Percentiles rank a stretch among this genome's conserved stretches.
Evolutionary conservation across 2,888 invertebrate species (phyloP).

Genomic region (Ennomos erosarius): DNA sequence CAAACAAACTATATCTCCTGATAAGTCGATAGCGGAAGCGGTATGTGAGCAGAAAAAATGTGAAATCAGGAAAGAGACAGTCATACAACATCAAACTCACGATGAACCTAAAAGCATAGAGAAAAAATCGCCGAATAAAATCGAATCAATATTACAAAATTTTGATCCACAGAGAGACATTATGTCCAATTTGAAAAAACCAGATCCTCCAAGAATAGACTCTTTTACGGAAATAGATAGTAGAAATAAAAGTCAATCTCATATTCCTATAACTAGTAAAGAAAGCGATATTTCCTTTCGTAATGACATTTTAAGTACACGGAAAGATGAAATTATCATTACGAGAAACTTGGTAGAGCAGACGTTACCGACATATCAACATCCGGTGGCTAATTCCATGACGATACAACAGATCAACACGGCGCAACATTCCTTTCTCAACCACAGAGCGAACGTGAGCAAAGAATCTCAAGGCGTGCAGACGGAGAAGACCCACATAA

Average conservation of each 20-base stretch:
- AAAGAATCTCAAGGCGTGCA: conserved; percentile 77
- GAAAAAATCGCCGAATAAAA: conserved; percentile 74
- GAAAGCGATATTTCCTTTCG: conserved; percentile 71
- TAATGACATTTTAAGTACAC: conserved; percentile 60
- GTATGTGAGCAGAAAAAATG: conserved; percentile 64
- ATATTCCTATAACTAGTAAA: conserved; percentile 60
- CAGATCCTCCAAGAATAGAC: conserved; percentile 69
- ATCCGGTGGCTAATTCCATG: conserved; percentile 71
- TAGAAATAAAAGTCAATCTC: conserved; percentile 62
- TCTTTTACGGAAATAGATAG: conserved; percentile 67
- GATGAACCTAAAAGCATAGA: conserved; percentile 68
- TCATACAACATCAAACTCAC: conserved; percentile 73
- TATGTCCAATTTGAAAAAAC: conserved; percentile 59
- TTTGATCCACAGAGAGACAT: conserved; percentile 70
- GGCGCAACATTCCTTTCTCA: conserved; percentile 69
- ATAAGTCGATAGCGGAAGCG: conserved; percentile 53
- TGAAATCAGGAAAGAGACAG: conserved; percentile 77
- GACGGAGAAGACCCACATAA: conserved; percentile 70
- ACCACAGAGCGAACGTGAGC: conserved; percentile 64
- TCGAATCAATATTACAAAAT: conserved; percentile 71
- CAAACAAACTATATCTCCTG: conserved; percentile 66
- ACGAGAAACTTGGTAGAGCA: conserved; percentile 72
- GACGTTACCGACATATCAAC: conserved; percentile 66
- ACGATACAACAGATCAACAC: conserved; percentile 76
- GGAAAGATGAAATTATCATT: conserved; percentile 76